Base-by-base conservation (phyloP, 2,797 vertebrate genomes). In the Lepus townsendii region DNA sequence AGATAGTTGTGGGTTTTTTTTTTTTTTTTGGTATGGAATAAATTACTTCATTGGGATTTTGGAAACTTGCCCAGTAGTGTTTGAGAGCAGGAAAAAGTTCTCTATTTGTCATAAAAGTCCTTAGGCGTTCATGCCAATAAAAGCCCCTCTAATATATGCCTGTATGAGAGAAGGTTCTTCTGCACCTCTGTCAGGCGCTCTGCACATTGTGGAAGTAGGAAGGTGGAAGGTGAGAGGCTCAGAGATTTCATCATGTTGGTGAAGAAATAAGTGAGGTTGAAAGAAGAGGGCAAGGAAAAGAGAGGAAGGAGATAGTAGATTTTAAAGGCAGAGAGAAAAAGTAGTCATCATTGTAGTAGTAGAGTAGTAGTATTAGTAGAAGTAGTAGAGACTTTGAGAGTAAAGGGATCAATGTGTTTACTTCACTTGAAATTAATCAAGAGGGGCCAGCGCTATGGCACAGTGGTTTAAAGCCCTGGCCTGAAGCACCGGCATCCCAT, bases 11-110 rank as follows among this genome's bases (percentile, higher is more conserved):
- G 85, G 52, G n/a, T 85, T 30, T 5, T 42, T 42, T 7, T 7
- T 42, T 47, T n/a, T 35, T 47, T 79, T 47, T n/a, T 35, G 13
- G 54, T 50, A 22, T 76, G 80, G 80, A 96, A 91, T 88, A 94
- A 60, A 93, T 94, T 88, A 88, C 68, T 96, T 96, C 52, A 83
- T 57, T 77, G n/a, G 38, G 88, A 96, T 63, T 96, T 86, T 96
- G 83, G 71, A 96, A 96, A 87, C 16, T 87, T 92, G 52, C 66
- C 95, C 87, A 82, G 30, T 32, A 69, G 35, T 84, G 88, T 95
- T 85, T 75, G 30, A 75, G 57, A 89, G 78, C 38, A 85, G 38
- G 32, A 24, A 26, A 72, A 90, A 63, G 17, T 91, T 95, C 32
- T 90, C 32, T 72, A 54, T 90, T 93, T 92, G 52, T 26, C 77